These are phyloP conservation scores for Mormyrops attenuatus DNA, from an alignment of 2,797 vertebrate species.

Conservation along the genomic window DNA sequence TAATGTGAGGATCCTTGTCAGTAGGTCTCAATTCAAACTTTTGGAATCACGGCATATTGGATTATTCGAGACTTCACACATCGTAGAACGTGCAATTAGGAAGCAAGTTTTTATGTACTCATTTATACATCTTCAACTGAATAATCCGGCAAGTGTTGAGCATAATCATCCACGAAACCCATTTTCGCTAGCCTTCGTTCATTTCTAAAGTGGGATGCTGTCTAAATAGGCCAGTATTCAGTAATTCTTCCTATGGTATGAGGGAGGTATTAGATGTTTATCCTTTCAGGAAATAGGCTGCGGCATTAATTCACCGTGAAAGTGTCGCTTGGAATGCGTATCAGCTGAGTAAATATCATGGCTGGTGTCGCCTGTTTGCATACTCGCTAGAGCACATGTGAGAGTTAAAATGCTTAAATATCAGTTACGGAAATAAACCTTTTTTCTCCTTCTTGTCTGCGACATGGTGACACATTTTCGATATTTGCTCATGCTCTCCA, in stretches of 20 bases:
- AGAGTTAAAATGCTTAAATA: not conserved
- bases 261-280: not conserved
- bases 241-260: not conserved
- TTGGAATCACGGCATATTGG: not conserved
- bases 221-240: not conserved
- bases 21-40: not conserved
- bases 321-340: not conserved
- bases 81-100: not conserved
- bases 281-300: not conserved
- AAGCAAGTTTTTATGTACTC: not conserved
- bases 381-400: not conserved
- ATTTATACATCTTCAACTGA: not conserved
- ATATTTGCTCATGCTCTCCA: not conserved
- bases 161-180: not conserved
- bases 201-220: not conserved
- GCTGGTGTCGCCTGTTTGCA: not conserved
- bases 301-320: not conserved
- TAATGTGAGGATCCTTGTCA: not conserved
- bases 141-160: not conserved
- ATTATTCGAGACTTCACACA: not conserved
- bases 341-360: not conserved
- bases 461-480: not conserved
- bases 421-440: not conserved
- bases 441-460: not conserved
- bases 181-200: not conserved